Evolutionary conservation across 2,113 vertebrate species (phyloP).

Genomic region (Anarrhichthys ocellatus): DNA sequence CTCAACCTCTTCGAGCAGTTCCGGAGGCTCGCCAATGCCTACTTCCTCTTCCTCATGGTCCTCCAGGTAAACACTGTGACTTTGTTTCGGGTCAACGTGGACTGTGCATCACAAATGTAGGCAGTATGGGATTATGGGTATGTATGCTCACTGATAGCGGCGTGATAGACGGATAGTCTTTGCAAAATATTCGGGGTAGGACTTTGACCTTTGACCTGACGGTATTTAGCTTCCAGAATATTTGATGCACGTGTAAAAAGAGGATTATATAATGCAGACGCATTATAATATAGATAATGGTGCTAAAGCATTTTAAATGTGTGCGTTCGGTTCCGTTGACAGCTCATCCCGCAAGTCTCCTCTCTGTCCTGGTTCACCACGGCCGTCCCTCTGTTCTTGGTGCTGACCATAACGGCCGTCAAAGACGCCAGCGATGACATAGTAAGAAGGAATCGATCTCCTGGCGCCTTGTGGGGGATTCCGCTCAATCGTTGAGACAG

Average conservation of each 20-base stretch:
- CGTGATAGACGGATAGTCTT: not conserved
- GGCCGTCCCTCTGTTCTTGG: constrained; percentile 89
- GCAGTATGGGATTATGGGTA: not conserved
- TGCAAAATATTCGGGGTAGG: not conserved
- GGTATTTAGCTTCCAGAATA: not conserved
- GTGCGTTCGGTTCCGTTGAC: constrained; percentile 46
- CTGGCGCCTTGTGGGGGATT: too few relatives aligned
- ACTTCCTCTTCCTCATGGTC: constrained; percentile 91
- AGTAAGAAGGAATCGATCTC: constrained; percentile 80
- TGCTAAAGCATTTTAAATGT: not conserved
- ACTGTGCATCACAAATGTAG: not conserved
- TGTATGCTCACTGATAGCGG: not conserved
- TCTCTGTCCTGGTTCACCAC: constrained; percentile 96
- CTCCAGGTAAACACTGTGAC: constrained; percentile 86
- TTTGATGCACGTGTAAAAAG: not conserved
- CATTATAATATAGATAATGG: not conserved
- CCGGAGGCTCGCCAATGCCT: constrained; percentile 94
- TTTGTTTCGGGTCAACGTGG: not conserved
- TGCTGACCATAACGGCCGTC: constrained; percentile 89
- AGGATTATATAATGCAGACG: not conserved
- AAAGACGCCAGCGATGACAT: constrained; percentile 94
- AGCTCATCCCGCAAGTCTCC: constrained; percentile 94
- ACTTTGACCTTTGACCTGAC: constrained; percentile 1
- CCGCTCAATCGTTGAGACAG: not conserved
- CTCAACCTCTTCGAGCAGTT: constrained; percentile 97